phyloP scores from a whole-genome alignment of 2,888 invertebrate genomes.

The Nephrotoma appendiculata region DNA sequence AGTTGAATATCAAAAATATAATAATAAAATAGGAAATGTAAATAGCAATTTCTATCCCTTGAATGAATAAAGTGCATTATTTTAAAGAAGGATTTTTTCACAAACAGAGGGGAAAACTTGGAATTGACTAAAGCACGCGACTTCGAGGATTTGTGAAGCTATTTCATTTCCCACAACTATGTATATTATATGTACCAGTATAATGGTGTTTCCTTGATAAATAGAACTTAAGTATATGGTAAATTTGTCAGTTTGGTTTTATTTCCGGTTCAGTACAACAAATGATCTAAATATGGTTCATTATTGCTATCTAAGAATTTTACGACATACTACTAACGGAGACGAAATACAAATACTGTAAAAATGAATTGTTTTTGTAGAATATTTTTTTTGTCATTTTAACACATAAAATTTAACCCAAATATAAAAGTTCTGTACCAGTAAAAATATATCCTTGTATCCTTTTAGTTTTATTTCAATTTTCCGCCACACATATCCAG shows the following conservation, averaged over 20 bases:
- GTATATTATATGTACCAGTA: neutral
- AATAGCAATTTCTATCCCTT: neutral
- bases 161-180: neutral
- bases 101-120: neutral
- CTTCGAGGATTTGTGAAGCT: neutral
- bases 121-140: neutral
- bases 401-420: neutral
- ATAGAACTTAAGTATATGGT: neutral
- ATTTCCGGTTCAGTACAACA: neutral
- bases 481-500: neutral
- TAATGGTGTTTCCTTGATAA: neutral
- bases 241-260: neutral
- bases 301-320: neutral
- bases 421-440: neutral
- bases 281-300: neutral
- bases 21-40: neutral
- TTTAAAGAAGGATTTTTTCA: neutral
- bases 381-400: neutral
- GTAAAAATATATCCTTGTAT: neutral
- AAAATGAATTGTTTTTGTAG: neutral
- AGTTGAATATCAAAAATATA: neutral
- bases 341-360: neutral
- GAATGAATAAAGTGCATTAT: neutral
- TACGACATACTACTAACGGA: neutral
- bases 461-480: neutral